A percentile compares a stretch with the other conserved stretches of the same genome.
Evolutionary conservation across 2,113 vertebrate genomes (phyloP).

Genomic region (Rhipidura dahli): DNA sequence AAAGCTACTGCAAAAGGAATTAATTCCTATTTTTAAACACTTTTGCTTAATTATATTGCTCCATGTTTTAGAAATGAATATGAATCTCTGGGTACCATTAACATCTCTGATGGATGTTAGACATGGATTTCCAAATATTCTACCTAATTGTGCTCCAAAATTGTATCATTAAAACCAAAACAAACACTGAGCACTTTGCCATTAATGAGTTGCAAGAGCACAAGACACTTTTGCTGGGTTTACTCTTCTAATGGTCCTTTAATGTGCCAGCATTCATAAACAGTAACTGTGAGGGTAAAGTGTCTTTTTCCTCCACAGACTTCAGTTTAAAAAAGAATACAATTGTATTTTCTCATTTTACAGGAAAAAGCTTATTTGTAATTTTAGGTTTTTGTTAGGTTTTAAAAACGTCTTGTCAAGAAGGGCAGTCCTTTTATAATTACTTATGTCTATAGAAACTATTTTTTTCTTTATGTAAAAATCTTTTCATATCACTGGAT

Average conservation of each 20-base stretch:
- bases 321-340: neutral
- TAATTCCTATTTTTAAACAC: neutral
- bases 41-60: neutral
- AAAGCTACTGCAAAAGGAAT: neutral
- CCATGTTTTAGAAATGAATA: neutral
- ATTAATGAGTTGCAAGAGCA: neutral
- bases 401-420: neutral
- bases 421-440: neutral
- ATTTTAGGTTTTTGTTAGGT: neutral
- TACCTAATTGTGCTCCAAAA: neutral
- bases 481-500: neutral
- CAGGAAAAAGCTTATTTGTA: neutral
- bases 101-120: neutral
- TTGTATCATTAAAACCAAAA: neutral
- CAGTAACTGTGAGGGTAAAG: neutral
- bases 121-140: neutral
- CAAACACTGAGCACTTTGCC: neutral
- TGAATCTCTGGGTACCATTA: neutral
- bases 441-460: neutral
- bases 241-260: neutral
- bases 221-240: neutral
- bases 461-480: neutral
- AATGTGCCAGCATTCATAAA: neutral
- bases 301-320: neutral
- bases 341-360: neutral